Percentiles rank a stretch among this genome's conserved stretches.
Conservation (phyloP, 2,797 vertebrate species). For the Gephyroberyx darwinii region DNA sequence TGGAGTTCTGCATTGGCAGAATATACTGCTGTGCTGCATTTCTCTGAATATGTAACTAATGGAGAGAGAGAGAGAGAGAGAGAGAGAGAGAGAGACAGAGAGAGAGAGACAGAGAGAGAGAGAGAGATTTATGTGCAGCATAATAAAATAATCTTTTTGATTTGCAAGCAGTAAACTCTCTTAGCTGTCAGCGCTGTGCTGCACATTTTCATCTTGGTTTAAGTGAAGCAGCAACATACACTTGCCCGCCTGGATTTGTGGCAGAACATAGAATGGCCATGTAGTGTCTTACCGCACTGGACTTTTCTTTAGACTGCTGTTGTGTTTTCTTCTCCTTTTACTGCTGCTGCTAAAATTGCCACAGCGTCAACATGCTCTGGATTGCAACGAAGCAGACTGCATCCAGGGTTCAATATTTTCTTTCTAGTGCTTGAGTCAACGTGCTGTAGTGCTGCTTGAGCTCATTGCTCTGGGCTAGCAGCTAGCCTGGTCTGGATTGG, state of each 20-base stretch:
- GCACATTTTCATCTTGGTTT: slow-evolving; percentile 45
- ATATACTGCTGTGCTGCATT: slow-evolving; percentile 59
- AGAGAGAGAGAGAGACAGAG: not conserved
- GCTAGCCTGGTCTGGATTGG: slow-evolving; percentile 19
- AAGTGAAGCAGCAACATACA: slow-evolving; percentile 29
- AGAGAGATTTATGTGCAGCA: slow-evolving; percentile 60
- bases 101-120: slow-evolving; percentile 21
- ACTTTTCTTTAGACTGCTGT: slow-evolving; percentile 1
- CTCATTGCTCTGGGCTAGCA: slow-evolving; percentile 2
- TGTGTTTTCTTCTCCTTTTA: slow-evolving; percentile 14
- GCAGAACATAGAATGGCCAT: not conserved
- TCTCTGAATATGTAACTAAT: slow-evolving; percentile 53
- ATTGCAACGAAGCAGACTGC: not conserved
- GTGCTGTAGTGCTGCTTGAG: slow-evolving; percentile 24
- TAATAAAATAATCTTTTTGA: slow-evolving; percentile 74
- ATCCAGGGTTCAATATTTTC: not conserved
- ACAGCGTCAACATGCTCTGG: not conserved
- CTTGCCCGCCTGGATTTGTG: slow-evolving; percentile 28
- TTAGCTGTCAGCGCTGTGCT: slow-evolving; percentile 57
- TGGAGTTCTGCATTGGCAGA: slow-evolving; percentile 49
- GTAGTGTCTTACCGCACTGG: slow-evolving; percentile 34
- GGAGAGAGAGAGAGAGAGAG: slow-evolving; percentile 22
- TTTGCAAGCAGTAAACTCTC: slow-evolving; percentile 67
- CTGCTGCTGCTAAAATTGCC: too few species aligned
- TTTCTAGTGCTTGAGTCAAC: slow-evolving; percentile 7